Evolutionary conservation across 2,888 invertebrate genomes (phyloP), one percentile per base, ranked within the genome.

Genomic region (Mesorhabditis sp.): DNA sequence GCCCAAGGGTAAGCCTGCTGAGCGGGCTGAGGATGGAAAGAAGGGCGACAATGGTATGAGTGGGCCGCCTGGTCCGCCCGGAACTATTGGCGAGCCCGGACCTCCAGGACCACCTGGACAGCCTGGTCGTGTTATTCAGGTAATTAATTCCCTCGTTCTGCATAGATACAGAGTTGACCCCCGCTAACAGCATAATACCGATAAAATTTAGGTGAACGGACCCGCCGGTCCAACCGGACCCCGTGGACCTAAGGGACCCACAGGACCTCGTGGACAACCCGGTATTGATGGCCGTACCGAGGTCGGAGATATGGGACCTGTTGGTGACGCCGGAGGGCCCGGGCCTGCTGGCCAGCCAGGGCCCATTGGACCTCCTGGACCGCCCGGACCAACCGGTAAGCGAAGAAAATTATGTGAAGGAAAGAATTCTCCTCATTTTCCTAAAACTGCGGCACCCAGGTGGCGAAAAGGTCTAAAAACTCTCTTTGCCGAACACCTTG

Each of bases 1-100:
- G 68, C 81, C 83, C 45, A 83, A 82, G 73, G 84, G 84, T 58
- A 75, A 78, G 67, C 78, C 83, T n/a, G 83, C 83, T 62, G 81
- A 82, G 63, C 77, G 79, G 67, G 83, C 82, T 42, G 71, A 74
- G 72, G 75, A 79, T 63, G 82, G 80, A 45, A 79, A 78, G 74
- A 70, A 71, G 10, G 79, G 77, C 66, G 79, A 79, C 70, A 71
- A 73, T 41, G 78, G 78, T 66, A 80, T 78, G 78, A 75, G 75
- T 43, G 82, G 82, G 67, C 80, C 80, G 62, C 78, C 82, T 65
- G 82, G 83, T 73, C 80, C 82, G 63, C 78, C 81, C 67, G 82
- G 79, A 72, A 72, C 74, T 42, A 72, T 76, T 45, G 80, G 82
- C 72, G 78, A 79, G 64, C 81, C 79, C 43, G 84, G 84, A 67